phyloP scores from a whole-genome alignment of 2,113 vertebrate species.

The Cryptomyrus ogoouensis region DNA sequence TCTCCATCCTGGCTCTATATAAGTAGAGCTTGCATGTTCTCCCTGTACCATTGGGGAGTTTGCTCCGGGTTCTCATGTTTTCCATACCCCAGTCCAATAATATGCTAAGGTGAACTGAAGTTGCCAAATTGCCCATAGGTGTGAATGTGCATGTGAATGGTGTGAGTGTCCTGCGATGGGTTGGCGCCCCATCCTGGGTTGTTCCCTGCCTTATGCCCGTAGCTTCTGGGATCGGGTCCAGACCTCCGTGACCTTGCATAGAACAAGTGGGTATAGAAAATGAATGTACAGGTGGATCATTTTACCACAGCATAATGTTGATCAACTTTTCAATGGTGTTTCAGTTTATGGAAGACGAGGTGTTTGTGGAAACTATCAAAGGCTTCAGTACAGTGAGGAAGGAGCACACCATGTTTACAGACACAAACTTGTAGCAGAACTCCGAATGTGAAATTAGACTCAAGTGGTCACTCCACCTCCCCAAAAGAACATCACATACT shows the following conservation, averaged over 20 bases:
- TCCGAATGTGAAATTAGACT: not conserved
- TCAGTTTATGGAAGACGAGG: slow-evolving; percentile 84
- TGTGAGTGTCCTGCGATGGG: not conserved
- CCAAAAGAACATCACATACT: not conserved
- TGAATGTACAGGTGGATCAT: not conserved
- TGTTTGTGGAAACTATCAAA: slow-evolving; percentile 86
- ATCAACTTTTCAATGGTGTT: not conserved
- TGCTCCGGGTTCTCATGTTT: not conserved
- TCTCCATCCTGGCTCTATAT: not conserved
- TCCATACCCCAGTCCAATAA: not conserved
- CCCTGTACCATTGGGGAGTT: not conserved
- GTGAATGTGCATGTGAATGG: not conserved
- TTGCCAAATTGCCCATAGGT: not conserved
- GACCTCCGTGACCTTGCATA: not conserved
- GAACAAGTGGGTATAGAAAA: not conserved
- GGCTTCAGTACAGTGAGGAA: slow-evolving; percentile 94
- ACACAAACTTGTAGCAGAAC: slow-evolving; percentile 76
- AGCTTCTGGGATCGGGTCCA: not conserved
- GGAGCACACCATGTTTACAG: slow-evolving; percentile 90
- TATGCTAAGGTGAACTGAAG: not conserved
- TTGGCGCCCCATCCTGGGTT: not conserved
- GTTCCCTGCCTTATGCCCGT: not conserved
- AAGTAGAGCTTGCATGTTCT: not conserved
- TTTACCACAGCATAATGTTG: not conserved
- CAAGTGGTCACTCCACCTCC: not conserved